phyloP scores from a whole-genome alignment of 30 jellyfish, hydroid and myxozoan genomes.

The Hydractinia echinata region DNA sequence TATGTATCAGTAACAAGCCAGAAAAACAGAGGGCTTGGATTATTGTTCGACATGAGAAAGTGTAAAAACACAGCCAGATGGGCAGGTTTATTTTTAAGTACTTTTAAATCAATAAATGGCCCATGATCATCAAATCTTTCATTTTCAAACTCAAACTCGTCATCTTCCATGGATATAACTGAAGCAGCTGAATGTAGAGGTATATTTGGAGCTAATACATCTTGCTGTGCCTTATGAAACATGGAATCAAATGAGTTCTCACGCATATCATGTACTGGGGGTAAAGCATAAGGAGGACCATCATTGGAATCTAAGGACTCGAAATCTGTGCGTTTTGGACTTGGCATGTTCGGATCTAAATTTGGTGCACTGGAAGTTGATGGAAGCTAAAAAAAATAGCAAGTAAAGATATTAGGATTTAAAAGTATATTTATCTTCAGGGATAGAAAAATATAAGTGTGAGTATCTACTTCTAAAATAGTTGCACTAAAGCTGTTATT shows the following conservation, averaged over 20 bases:
- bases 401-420: background rate
- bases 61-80: conserved; percentile 94
- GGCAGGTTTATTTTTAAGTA: conserved; percentile 79
- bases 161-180: conserved; percentile 95
- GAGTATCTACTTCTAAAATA: too few species aligned
- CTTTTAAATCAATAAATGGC: conserved; percentile 81
- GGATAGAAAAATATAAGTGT: too few species aligned
- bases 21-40: conserved; percentile 95
- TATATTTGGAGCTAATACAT: conserved; percentile 13
- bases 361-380: conserved; percentile 26
- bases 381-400: conserved; percentile 6
- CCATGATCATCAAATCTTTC: conserved; percentile 96
- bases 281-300: conserved; percentile 16
- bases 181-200: conserved; percentile 82
- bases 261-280: conserved; percentile 3
- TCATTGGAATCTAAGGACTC: conserved; percentile 13
- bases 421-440: too few species aligned
- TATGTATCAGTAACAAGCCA: conserved; percentile 97
- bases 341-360: conserved; percentile 4
- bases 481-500: too few species aligned
- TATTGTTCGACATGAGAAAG: conserved; percentile 90
- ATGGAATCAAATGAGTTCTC: conserved; percentile 37
- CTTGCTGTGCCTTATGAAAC: conserved; percentile 32
- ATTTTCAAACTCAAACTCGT: conserved; percentile 80
- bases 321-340: conserved; percentile 16